A percentile compares a stretch with the other conserved stretches of the same genome.
Conservation (phyloP, 1,140 invertebrate genomes). For the Bombus consobrinus region DNA sequence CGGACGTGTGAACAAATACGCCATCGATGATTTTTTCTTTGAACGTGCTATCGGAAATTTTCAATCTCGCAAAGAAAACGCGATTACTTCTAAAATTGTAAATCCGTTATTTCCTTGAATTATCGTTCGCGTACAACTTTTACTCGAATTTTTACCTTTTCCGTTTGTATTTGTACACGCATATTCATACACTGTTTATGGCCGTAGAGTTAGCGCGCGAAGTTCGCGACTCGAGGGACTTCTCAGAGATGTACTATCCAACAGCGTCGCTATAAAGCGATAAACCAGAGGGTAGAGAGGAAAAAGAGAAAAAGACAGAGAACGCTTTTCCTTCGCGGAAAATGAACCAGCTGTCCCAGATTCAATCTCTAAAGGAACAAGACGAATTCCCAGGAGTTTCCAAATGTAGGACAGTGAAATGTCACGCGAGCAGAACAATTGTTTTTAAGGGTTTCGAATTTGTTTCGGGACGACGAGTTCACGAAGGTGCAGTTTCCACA, state of each 20-base stretch:
- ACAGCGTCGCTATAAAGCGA: constrained; percentile 28
- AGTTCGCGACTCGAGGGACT: background rate
- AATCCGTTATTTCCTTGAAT: background rate
- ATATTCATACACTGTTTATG: constrained; percentile 20
- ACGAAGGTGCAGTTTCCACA: background rate
- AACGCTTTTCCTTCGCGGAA: constrained; percentile 41
- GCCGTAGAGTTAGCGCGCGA: constrained; percentile 2
- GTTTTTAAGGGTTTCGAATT: constrained; percentile 32
- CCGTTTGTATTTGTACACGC: background rate
- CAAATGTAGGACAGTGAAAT: constrained; percentile 41
- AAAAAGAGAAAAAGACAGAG: background rate
- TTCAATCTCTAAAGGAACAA: constrained; percentile 49
- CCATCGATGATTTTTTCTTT: no score
- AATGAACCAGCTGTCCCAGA: constrained; percentile 48
- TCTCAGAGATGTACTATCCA: constrained; percentile 36
- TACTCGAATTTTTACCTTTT: background rate
- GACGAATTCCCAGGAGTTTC: constrained; percentile 38
- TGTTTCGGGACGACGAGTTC: constrained; percentile 6
- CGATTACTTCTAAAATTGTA: constrained; percentile 4
- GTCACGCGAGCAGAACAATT: constrained; percentile 29
- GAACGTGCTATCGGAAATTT: background rate
- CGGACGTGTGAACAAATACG: no score
- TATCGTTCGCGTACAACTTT: background rate
- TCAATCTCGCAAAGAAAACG: no score
- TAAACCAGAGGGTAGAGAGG: background rate